Evolutionary conservation across 2,797 vertebrate genomes (phyloP), one percentile per base, ranked within the genome.

Genomic region (Propithecus deckenii): DNA sequence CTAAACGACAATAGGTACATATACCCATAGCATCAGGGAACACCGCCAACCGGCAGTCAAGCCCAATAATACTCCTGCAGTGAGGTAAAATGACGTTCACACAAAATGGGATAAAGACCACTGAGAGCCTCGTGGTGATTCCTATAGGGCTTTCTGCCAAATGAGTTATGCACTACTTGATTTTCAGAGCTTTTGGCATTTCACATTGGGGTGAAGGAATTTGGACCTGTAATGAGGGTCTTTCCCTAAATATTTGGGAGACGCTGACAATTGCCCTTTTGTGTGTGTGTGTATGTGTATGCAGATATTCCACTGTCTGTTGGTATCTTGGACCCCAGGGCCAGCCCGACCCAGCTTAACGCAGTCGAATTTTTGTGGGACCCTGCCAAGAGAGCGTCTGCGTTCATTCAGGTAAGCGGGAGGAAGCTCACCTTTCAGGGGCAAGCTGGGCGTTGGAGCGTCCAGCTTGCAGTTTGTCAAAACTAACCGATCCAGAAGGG

Each of bases 291-390:
- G 96, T 99, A 95, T 98, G 98, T 98, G 98, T 98, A 98, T 98
- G 4, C 94, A 99, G 99, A 99, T 99, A 99, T 99, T 97, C 99
- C 99, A 0, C 98, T 99, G 97, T 99, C 99, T 32, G 99, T 99
- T 98, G 99, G 99, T 92, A 99, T 99, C 93, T 98, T 99, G 97
- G 99, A 99, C 98, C 99, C 99, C 84, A 98, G 98, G 85, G 99
- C 99, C 57, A 99, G 99, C 97, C 98, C 99, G 2, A 99, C 99
- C 67, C 99, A 99, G 97, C 98, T 99, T 98, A 99, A 99, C 92
- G 99, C 99, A 15, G 99, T 99, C 0, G 99, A 99, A 98, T 99
- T 99, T 98, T 98, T 99, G 94, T 99, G 99, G 99, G 99, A 99
- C 98, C 99, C 99, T 0, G 97, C 98, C n/a, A 99, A 99, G 98